A percentile compares a stretch with the other conserved stretches of the same genome.
Evolutionary conservation across 2,888 invertebrate genomes (phyloP).

Genomic region (Cryptus viduatorius): DNA sequence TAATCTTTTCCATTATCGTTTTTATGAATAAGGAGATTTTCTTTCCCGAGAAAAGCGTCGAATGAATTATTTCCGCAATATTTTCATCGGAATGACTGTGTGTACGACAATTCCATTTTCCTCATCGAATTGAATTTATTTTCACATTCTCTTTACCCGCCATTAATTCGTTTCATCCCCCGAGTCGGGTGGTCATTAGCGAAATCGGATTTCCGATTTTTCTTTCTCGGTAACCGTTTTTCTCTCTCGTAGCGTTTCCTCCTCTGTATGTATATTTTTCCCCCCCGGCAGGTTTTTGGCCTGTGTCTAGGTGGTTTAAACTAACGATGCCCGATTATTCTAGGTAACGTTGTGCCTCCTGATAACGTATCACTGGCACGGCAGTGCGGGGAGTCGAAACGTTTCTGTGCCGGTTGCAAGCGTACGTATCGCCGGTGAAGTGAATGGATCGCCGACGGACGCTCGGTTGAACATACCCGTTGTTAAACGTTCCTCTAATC

Average conservation of each 20-base stretch:
- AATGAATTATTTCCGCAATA: slow-evolving; percentile 23
- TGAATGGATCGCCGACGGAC: slow-evolving; percentile 70
- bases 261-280: slow-evolving; percentile 20
- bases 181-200: slow-evolving; percentile 53
- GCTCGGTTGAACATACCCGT: slow-evolving; percentile 68
- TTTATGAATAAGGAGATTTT: not conserved
- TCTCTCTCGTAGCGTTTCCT: slow-evolving; percentile 8
- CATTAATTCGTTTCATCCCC: slow-evolving; percentile 16
- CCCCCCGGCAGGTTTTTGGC: slow-evolving; percentile 42
- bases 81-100: not conserved
- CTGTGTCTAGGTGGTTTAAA: slow-evolving; percentile 67
- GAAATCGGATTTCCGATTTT: slow-evolving; percentile 64
- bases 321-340: slow-evolving; percentile 70
- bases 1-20: slow-evolving; percentile 34
- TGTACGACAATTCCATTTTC: slow-evolving; percentile 9
- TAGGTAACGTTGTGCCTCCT: slow-evolving; percentile 69
- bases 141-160: not conserved
- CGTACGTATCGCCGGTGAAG: slow-evolving; percentile 66
- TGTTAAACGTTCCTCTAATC: slow-evolving; percentile 73
- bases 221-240: slow-evolving; percentile 54
- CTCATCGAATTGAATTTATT: not conserved
- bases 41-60: not conserved
- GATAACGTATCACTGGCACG: slow-evolving; percentile 69
- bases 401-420: slow-evolving; percentile 35
- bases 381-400: slow-evolving; percentile 38